phyloP scores from a whole-genome alignment of 37 sponge, comb jelly and placozoan genomes.

The Dysidea cf. avara region DNA sequence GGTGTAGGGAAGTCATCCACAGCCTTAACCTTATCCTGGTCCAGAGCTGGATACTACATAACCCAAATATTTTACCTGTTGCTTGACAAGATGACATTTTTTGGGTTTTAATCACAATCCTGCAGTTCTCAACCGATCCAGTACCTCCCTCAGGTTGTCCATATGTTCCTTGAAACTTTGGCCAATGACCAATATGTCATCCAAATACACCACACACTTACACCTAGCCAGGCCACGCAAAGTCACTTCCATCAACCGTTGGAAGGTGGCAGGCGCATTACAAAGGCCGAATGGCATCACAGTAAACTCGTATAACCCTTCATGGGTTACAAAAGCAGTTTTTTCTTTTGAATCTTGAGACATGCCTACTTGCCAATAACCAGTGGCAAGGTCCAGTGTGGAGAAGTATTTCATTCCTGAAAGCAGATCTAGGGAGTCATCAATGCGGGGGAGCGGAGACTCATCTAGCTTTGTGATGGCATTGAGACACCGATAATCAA shows the following conservation, averaged over 20 bases:
- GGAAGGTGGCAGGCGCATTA: neutral
- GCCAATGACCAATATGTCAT: too few relatives aligned
- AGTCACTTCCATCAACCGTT: neutral
- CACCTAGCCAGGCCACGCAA: neutral
- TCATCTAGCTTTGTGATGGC: slow-evolving; percentile 41
- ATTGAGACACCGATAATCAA: slow-evolving; percentile 60
- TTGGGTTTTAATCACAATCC: too few relatives aligned
- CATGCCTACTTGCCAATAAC: slow-evolving; percentile 43
- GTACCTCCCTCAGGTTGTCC: too few relatives aligned
- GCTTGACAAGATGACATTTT: too few relatives aligned
- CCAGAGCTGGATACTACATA: too few relatives aligned
- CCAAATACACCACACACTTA: too few relatives aligned
- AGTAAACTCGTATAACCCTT: too few relatives aligned
- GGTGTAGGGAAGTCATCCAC: slow-evolving; percentile 23
- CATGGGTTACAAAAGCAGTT: too few relatives aligned
- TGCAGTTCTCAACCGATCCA: too few relatives aligned
- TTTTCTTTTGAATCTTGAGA: slow-evolving; percentile 15
- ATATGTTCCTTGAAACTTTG: too few relatives aligned
- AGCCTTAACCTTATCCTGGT: slow-evolving; percentile 8
- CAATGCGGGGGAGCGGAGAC: slow-evolving; percentile 51
- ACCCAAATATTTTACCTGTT: too few relatives aligned
- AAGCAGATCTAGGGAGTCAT: slow-evolving; percentile 36
- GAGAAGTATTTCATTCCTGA: slow-evolving; percentile 24
- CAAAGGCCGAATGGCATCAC: too few relatives aligned
- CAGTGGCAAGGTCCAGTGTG: slow-evolving; percentile 37